These are phyloP conservation scores for Galagoides demidoff DNA, from an alignment of 2,797 vertebrate species.

Conservation along the genomic window DNA sequence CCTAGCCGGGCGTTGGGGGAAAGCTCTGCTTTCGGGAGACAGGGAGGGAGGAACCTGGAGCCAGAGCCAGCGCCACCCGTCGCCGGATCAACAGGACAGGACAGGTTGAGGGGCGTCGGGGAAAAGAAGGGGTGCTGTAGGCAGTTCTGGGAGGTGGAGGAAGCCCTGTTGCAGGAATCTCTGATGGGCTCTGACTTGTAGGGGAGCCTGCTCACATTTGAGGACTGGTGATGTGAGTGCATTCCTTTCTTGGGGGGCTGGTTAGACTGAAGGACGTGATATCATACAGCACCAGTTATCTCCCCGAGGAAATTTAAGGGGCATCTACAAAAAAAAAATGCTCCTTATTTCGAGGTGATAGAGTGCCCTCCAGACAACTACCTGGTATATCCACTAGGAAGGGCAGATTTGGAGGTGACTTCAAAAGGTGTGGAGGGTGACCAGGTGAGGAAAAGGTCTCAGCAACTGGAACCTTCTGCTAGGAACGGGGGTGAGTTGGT, in stretches of 20 bases:
- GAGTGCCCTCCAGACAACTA: conserved; percentile 52
- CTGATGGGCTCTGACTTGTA: conserved; percentile 1
- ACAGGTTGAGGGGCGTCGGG: conserved; percentile 71
- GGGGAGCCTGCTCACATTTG: conserved; percentile 57
- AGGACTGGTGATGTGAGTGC: conserved; percentile 62
- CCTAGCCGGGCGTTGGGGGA: conserved; percentile 56
- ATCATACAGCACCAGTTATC: conserved; percentile 63
- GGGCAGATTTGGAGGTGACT: conserved; percentile 71
- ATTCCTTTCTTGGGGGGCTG: conserved; percentile 47
- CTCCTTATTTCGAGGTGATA: conserved; percentile 56
- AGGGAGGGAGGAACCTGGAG: conserved; percentile 66
- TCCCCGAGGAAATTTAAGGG: conserved; percentile 62
- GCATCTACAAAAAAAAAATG: neutral
- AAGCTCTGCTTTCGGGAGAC: conserved; percentile 65
- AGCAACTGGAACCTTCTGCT: conserved; percentile 38
- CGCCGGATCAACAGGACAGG: conserved; percentile 75
- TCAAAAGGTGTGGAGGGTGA: conserved; percentile 56
- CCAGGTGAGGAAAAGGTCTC: conserved; percentile 48
- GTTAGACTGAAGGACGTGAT: conserved; percentile 61
- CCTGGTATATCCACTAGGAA: conserved; percentile 60
- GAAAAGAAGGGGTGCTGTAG: conserved; percentile 62
- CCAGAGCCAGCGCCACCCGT: conserved; percentile 52
- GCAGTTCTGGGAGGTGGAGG: conserved; percentile 41
- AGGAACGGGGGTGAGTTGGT: conserved; percentile 53
- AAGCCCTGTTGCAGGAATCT: conserved; percentile 60